These are phyloP conservation scores for Troides oblongomaculatus DNA, from an alignment of 2,888 invertebrate species.

Conservation along the genomic window DNA sequence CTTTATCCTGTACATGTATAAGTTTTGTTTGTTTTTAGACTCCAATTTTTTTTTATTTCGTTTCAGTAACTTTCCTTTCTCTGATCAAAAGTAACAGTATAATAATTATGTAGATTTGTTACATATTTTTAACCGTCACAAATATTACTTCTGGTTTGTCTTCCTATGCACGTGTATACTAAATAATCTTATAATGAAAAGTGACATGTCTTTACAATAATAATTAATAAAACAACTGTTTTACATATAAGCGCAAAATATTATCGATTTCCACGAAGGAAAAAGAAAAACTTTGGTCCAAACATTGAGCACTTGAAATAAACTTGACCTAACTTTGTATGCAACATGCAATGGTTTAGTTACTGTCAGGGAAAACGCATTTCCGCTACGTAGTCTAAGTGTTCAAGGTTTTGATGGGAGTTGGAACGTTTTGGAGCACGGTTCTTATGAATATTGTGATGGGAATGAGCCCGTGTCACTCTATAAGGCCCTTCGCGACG, in stretches of 20 bases:
- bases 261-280: constrained; percentile 41
- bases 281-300: constrained; percentile 72
- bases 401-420: constrained; percentile 83
- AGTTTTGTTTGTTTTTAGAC: background rate
- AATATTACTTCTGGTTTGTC: background rate
- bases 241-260: constrained; percentile 25
- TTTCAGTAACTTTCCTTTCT: too few relatives aligned
- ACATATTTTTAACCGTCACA: too few relatives aligned
- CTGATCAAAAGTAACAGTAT: too few relatives aligned
- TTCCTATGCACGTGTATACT: constrained; percentile 1
- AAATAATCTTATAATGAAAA: constrained; percentile 12
- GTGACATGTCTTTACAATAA: constrained; percentile 25
- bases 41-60: background rate
- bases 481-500: constrained; percentile 72
- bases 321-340: constrained; percentile 42
- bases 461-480: constrained; percentile 81
- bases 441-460: constrained; percentile 81
- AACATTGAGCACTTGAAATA: constrained; percentile 71
- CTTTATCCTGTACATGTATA: background rate
- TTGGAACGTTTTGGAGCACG: constrained; percentile 78
- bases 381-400: constrained; percentile 82
- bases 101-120: too few relatives aligned
- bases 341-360: constrained; percentile 45
- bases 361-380: constrained; percentile 82
- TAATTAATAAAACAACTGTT: constrained; percentile 30